A percentile compares a stretch with the other conserved stretches of the same genome.
phyloP scores from a whole-genome alignment of 2,888 invertebrate genomes.

The Eupeodes latifasciatus region DNA sequence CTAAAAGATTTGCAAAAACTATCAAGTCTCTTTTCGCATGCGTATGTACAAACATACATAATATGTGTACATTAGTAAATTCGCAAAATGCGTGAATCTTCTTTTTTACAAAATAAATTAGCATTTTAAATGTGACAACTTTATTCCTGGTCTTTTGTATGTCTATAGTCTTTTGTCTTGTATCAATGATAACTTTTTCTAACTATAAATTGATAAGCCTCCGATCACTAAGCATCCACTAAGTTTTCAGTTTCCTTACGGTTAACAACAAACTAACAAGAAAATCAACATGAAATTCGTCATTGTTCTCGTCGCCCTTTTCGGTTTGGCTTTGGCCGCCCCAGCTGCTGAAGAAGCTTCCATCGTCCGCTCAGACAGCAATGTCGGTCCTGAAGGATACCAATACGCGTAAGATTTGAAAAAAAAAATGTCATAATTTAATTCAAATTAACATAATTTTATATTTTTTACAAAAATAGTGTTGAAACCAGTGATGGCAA shows the following conservation, averaged over 20 bases:
- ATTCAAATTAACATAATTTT: not conserved
- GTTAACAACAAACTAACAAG: constrained; percentile 64
- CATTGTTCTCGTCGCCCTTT: constrained; percentile 79
- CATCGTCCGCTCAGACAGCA: constrained; percentile 86
- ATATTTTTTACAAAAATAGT: constrained; percentile 79
- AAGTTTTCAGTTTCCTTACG: constrained; percentile 72
- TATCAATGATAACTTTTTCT: constrained; percentile 19
- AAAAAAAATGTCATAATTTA: not conserved
- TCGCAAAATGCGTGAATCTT: constrained; percentile 34
- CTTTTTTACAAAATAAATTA: constrained; percentile 30
- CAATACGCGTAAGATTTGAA: constrained; percentile 54
- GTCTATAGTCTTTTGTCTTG: constrained; percentile 42
- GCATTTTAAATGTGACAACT: constrained; percentile 51
- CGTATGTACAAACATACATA: no score
- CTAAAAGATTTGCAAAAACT: no score
- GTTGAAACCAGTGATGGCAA: constrained; percentile 85
- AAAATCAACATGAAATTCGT: constrained; percentile 80
- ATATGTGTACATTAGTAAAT: no score
- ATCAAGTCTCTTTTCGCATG: no score
- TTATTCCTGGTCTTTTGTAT: constrained; percentile 39
- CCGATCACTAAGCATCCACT: constrained; percentile 57
- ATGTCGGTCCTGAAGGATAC: constrained; percentile 78
- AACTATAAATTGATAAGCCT: constrained; percentile 67
- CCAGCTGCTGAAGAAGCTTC: constrained; percentile 85
- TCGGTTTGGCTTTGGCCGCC: constrained; percentile 80